Conservation (phyloP, 1,140 invertebrate species). For the Megalopta genalis region DNA sequence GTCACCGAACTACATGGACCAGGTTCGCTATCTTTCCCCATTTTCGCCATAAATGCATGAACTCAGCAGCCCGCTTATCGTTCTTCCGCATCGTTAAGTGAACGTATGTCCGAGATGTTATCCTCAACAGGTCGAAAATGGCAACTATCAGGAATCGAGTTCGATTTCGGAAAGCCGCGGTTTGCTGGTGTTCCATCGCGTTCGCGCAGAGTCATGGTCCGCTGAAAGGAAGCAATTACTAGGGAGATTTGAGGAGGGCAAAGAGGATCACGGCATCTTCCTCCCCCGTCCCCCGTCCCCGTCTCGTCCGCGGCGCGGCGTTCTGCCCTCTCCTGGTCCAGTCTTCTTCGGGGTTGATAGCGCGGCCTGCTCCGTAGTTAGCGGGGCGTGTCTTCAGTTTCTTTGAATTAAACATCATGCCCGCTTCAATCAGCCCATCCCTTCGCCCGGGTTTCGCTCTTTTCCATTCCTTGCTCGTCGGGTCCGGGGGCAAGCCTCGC, state of each 20-base stretch:
- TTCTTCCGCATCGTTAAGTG: too few relatives aligned
- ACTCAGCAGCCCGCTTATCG: too few relatives aligned
- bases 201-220: constrained; percentile 33
- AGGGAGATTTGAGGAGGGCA: constrained; percentile 55
- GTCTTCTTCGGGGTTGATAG: constrained; percentile 57
- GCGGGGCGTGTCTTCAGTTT: constrained; percentile 70
- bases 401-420: constrained; percentile 76
- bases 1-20: too few relatives aligned
- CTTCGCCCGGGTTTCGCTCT: constrained; percentile 27
- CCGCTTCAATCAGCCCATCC: constrained; percentile 70
- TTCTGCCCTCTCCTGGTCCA: constrained; percentile 21
- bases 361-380: constrained; percentile 61
- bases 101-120: too few relatives aligned
- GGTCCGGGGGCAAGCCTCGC: constrained; percentile 41
- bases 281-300: not conserved
- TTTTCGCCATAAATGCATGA: too few relatives aligned
- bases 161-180: constrained; percentile 13
- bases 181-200: not conserved
- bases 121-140: too few relatives aligned
- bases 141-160: not conserved
- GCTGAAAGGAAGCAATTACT: constrained; percentile 61
- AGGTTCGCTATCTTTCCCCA: too few relatives aligned
- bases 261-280: constrained; percentile 55
- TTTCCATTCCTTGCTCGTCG: constrained; percentile 32
- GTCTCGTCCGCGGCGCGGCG: not conserved